A percentile compares a stretch with the other conserved stretches of the same genome.
Conservation (phyloP, 2,113 vertebrate species). For the Centropus unirufus region DNA sequence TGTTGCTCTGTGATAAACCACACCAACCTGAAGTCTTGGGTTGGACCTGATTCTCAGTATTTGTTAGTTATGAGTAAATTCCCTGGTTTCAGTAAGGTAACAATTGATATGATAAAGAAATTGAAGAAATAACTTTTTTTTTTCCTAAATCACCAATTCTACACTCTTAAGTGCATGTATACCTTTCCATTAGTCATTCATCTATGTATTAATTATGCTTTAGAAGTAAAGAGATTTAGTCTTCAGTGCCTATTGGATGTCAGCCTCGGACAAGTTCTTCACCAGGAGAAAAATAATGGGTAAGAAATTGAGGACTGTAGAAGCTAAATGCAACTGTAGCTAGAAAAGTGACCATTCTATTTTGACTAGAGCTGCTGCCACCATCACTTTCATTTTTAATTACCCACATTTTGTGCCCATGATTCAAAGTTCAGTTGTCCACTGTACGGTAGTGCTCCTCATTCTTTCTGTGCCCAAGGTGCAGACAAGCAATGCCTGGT, state of each 20-base stretch:
- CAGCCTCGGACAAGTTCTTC: neutral
- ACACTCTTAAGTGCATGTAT: neutral
- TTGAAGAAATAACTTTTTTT: neutral
- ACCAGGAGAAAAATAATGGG: neutral
- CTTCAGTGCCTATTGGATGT: neutral
- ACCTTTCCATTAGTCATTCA: neutral
- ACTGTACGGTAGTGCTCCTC: neutral
- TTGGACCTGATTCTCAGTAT: neutral
- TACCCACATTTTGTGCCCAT: fast-evolving
- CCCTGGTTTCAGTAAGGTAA: neutral
- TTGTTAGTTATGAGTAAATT: neutral
- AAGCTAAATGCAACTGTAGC: neutral
- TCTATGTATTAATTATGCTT: neutral
- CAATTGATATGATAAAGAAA: neutral
- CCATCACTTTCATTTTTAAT: neutral
- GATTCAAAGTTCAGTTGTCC: neutral
- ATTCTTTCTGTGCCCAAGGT: neutral
- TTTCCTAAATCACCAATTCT: neutral
- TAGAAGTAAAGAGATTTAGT: neutral
- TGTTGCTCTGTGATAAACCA: neutral
- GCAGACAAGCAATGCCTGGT: neutral
- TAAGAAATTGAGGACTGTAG: neutral
- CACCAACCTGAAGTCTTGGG: neutral
- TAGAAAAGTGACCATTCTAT: neutral
- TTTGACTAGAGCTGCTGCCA: neutral